phyloP scores from a whole-genome alignment of 2,797 vertebrate species.

The Sternarchorhynchus goeldii region DNA sequence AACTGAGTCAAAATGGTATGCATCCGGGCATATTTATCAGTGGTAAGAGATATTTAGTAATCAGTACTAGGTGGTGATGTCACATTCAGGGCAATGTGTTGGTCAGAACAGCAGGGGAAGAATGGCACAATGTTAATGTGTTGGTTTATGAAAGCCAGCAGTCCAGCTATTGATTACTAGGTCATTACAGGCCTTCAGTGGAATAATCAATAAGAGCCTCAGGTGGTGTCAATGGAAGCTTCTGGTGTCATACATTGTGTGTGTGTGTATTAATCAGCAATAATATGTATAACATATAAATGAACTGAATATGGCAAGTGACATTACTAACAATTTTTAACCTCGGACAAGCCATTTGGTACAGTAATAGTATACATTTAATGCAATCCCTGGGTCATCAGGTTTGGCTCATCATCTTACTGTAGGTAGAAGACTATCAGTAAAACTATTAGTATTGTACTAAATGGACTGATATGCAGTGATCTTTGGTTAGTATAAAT shows the following conservation, averaged over 20 bases:
- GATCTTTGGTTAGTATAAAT: too few relatives aligned
- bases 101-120: conserved; percentile 25
- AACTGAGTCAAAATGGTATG: not conserved
- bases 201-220: conserved; percentile 67
- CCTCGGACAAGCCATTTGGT: not conserved
- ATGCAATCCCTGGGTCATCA: not conserved
- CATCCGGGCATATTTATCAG: conserved; percentile 14
- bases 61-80: conserved; percentile 18
- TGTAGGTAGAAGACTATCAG: not conserved
- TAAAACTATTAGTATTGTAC: too few relatives aligned
- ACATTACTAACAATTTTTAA: not conserved
- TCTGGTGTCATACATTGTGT: conserved; percentile 15
- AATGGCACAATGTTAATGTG: conserved; percentile 34
- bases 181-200: conserved; percentile 59
- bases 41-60: not conserved
- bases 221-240: conserved; percentile 49
- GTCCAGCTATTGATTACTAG: conserved; percentile 56
- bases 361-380: not conserved
- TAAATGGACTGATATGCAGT: not conserved
- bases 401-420: not conserved
- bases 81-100: conserved; percentile 37
- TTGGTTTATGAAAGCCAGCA: conserved; percentile 54
- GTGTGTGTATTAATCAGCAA: not conserved
- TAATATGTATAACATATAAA: not conserved
- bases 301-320: conserved; percentile 6